Percentiles rank a stretch among this genome's conserved stretches.
phyloP scores from a whole-genome alignment of 2,888 invertebrate genomes.

The Spicauda simplicius region DNA sequence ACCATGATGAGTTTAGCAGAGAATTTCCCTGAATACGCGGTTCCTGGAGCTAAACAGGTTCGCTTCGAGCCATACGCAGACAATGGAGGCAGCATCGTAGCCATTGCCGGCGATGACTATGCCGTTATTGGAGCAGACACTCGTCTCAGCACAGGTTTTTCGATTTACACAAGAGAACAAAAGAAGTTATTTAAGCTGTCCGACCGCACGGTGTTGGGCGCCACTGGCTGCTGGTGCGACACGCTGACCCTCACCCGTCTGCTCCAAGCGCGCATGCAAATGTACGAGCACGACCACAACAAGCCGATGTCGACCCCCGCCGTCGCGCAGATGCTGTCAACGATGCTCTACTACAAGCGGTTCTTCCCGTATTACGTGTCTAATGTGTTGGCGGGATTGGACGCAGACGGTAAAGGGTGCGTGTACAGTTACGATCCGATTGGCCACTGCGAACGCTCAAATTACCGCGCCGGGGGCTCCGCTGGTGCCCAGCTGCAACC shows the following conservation, averaged over 20 bases:
- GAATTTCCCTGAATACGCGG: conserved; percentile 76
- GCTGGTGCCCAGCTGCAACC: conserved; percentile 96
- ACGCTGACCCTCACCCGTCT: conserved; percentile 95
- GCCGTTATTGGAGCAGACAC: conserved; percentile 98
- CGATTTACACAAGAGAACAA: conserved; percentile 95
- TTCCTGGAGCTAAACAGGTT: conserved; percentile 80
- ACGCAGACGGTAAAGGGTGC: conserved; percentile 96
- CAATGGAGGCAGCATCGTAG: conserved; percentile 94
- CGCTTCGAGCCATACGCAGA: conserved; percentile 83
- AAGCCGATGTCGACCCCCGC: conserved; percentile 96
- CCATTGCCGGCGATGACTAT: conserved; percentile 97
- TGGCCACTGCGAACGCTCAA: conserved; percentile 95
- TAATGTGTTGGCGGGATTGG: conserved; percentile 96
- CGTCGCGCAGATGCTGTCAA: conserved; percentile 97
- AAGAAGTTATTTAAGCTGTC: conserved; percentile 94
- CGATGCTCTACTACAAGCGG: conserved; percentile 97
- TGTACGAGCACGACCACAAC: conserved; percentile 97
- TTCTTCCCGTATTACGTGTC: conserved; percentile 99
- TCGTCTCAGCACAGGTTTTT: conserved; percentile 95
- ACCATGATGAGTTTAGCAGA: conserved; percentile 68
- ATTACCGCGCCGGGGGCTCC: conserved; percentile 95
- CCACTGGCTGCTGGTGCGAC: conserved; percentile 99
- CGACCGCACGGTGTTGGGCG: conserved; percentile 94
- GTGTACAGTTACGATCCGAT: conserved; percentile 99
- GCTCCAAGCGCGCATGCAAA: conserved; percentile 94